Base-by-base conservation (phyloP, 2,113 vertebrate species). In the Acinonyx jubatus region DNA sequence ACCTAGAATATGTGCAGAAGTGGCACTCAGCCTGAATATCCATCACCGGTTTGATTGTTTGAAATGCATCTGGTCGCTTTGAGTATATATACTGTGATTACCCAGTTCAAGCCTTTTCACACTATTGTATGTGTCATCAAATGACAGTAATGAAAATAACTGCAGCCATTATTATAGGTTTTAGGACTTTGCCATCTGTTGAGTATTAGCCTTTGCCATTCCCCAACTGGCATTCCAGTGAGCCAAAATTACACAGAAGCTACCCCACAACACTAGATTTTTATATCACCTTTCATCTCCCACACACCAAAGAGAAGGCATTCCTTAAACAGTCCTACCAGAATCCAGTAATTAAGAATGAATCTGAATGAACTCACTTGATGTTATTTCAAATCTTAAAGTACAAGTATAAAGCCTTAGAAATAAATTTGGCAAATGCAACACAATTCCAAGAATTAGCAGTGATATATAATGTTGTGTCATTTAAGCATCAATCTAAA, bases 121-220 rank as follows among this genome's bases (percentile, higher is more conserved):
- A 89, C 97, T 97, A 97, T 98, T 98, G 89, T 96, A 93, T 97
- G 89, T 98, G 97, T 97, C 98, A 96, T 96, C 97, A 98, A 98
- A 98, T 97, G 98, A 98, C 97, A 97, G 98, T 97, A 98, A 98
- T 98, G 98, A 98, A 98, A 99, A 98, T 98, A 98, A 98, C 98
- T 96, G 94, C 97, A 98, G 95, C 97, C 97, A 97, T 98, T 98
- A 98, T 98, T 99, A 98, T 27, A 97, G 98, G 96, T 97, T 98
- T 98, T 97, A 98, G 97, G 98, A 97, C 98, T 98, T 95, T 94
- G 89, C 98, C 99, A 99, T 99, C 99, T 99, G 98, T 98, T 98
- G 98, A 98, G 91, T 98, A 98, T 99, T 99, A 99, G 98, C 98
- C 98, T 99, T 98, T 99, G 98, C 97, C 97, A 98, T 98, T 74